Conservation (phyloP, 2,797 vertebrate species). For the Platalea minor region DNA sequence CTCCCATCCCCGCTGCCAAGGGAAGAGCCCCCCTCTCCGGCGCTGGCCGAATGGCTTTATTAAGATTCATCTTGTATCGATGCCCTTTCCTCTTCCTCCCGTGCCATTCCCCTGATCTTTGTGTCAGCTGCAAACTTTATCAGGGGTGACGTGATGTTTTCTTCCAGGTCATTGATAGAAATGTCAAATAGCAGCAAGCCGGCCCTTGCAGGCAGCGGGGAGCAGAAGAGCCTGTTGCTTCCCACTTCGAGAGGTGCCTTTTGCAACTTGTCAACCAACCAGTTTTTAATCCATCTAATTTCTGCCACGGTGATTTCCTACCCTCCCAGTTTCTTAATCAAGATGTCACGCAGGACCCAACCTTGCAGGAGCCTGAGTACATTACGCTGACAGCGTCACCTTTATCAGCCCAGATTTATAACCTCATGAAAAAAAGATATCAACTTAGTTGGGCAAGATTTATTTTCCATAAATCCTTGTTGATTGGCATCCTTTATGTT, state of each 20-base stretch:
- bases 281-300: slow-evolving; percentile 5
- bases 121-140: slow-evolving; percentile 14
- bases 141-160: background rate
- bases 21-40: background rate
- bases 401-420: slow-evolving; percentile 52
- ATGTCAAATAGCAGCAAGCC: background rate
- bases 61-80: background rate
- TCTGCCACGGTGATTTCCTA: background rate
- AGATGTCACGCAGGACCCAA: background rate
- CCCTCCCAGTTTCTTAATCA: slow-evolving; percentile 54
- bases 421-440: slow-evolving; percentile 55
- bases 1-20: background rate
- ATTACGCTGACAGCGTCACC: background rate
- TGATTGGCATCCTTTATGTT: slow-evolving; percentile 56
- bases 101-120: background rate
- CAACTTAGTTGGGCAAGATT: slow-evolving; percentile 24
- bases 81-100: slow-evolving; percentile 2
- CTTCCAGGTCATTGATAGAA: slow-evolving; percentile 31
- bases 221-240: background rate
- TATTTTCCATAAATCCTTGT: slow-evolving; percentile 47
- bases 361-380: background rate
- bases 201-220: background rate
- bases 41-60: background rate
- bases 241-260: background rate
- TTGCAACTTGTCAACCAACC: background rate